Evolutionary conservation across 1,140 invertebrate species (phyloP).

Genomic region (Neodiprion fabricii): DNA sequence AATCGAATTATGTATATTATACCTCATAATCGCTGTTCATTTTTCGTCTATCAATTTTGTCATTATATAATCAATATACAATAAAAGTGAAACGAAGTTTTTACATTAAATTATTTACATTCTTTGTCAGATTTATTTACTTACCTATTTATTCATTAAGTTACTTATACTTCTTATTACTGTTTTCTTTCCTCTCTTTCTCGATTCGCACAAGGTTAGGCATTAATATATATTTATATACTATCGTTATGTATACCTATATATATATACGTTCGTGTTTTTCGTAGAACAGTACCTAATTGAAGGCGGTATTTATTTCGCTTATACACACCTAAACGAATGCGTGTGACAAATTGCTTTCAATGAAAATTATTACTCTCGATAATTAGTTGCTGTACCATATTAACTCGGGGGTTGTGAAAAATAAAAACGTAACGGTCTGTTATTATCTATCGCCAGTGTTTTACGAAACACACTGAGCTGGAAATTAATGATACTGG

Average conservation of each 20-base stretch:
- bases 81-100: slow-evolving; percentile 42
- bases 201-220: slow-evolving; percentile 4
- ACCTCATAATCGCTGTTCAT: neutral
- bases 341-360: too few species aligned
- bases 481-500: too few species aligned
- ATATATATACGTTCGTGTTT: too few species aligned
- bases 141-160: slow-evolving; percentile 22
- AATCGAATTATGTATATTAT: neutral
- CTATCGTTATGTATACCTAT: neutral
- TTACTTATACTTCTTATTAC: neutral
- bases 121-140: slow-evolving; percentile 26
- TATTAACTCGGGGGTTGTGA: too few species aligned
- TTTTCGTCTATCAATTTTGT: neutral
- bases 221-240: neutral
- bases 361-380: too few species aligned
- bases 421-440: too few species aligned
- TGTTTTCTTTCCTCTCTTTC: slow-evolving; percentile 21
- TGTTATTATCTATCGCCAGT: too few species aligned
- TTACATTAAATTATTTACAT: slow-evolving; percentile 52
- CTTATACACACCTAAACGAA: too few species aligned
- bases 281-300: too few species aligned
- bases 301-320: too few species aligned
- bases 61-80: slow-evolving; percentile 35
- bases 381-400: too few species aligned
- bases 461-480: neutral